Percentiles rank a stretch among this genome's conserved stretches.
Evolutionary conservation across 2,888 invertebrate genomes (phyloP).

Genomic region (Tribolium freemani): DNA sequence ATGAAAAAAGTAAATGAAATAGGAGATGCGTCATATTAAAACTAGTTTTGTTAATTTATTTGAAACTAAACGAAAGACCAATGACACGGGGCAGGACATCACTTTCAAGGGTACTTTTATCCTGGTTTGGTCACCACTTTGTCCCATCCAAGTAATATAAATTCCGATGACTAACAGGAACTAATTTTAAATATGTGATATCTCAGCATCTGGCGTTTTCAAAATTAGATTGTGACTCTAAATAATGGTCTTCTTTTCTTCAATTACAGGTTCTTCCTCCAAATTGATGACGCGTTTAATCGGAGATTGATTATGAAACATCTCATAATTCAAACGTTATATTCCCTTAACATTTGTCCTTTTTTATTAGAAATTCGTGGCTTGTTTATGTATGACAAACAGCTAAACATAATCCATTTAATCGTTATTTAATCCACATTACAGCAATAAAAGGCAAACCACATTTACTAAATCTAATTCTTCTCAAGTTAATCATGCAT

Average conservation of each 20-base stretch:
- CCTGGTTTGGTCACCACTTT: not conserved
- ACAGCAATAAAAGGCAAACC: not conserved
- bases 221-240: not conserved
- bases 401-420: not conserved
- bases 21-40: slow-evolving; percentile 39
- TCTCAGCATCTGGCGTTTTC: not conserved
- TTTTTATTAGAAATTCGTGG: too few species aligned
- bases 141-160: not conserved
- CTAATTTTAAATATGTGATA: not conserved
- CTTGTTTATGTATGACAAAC: too few species aligned
- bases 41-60: slow-evolving; percentile 10
- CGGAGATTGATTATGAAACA: not conserved
- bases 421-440: not conserved
- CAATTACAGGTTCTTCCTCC: not conserved
- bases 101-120: not conserved
- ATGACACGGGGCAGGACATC: not conserved
- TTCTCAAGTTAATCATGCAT: not conserved
- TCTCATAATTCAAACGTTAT: too few species aligned
- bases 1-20: slow-evolving; percentile 41
- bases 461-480: not conserved
- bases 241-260: not conserved
- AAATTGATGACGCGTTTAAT: not conserved
- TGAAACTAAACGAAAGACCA: slow-evolving; percentile 1
- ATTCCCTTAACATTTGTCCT: too few species aligned
- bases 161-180: not conserved